A percentile compares a stretch with the other conserved stretches of the same genome.
phyloP scores from a whole-genome alignment of 2,888 invertebrate species.

The Thyatira batis region DNA sequence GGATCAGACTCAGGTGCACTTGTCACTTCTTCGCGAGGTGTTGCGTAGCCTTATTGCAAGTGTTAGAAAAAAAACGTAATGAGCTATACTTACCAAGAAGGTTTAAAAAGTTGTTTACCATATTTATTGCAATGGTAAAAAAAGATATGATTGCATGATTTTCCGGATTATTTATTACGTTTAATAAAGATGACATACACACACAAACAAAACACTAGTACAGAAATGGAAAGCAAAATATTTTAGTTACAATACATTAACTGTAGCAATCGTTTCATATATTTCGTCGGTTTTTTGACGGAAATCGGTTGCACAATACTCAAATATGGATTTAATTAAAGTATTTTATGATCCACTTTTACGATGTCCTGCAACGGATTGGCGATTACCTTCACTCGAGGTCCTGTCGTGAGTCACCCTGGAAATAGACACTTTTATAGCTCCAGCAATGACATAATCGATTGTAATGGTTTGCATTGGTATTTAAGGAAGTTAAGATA shows the following conservation, averaged over 20 bases:
- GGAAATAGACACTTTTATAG: background rate
- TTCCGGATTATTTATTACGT: background rate
- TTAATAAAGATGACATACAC: too few species aligned
- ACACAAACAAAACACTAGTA: too few species aligned
- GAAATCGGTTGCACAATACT: background rate
- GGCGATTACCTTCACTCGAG: constrained; percentile 1
- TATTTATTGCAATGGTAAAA: background rate
- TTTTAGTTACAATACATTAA: background rate
- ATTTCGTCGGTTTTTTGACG: background rate
- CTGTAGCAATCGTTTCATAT: background rate
- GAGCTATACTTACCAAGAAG: background rate
- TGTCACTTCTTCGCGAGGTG: background rate
- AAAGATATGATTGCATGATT: background rate
- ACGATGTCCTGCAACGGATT: background rate
- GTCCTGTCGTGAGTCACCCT: background rate
- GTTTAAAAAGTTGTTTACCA: background rate
- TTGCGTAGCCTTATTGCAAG: background rate
- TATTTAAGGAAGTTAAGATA: too few species aligned
- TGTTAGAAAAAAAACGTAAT: background rate
- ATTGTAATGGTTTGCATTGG: background rate
- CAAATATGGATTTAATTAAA: background rate
- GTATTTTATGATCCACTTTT: background rate
- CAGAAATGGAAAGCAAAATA: too few species aligned
- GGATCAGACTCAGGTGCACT: constrained; percentile 20
- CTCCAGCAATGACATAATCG: background rate